Evolutionary conservation across 37 sponge, comb jelly and placozoan species (phyloP).

Genomic region (Amphimedon queenslandica): DNA sequence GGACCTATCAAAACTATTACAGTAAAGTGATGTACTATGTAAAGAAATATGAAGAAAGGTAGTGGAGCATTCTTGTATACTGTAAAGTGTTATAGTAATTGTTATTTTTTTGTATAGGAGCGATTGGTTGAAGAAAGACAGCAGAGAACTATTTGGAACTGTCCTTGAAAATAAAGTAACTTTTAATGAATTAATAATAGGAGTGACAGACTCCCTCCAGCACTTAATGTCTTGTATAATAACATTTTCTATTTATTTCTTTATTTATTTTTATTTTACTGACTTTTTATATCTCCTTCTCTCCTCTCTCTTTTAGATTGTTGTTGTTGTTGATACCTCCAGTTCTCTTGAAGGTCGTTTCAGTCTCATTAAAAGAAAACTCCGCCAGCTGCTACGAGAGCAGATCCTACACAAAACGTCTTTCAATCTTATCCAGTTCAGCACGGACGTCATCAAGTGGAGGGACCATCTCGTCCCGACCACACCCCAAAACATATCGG

Average conservation of each 20-base stretch:
- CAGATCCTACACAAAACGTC: constrained; percentile 51
- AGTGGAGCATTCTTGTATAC: neutral
- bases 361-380: constrained; percentile 64
- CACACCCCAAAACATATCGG: constrained; percentile 46
- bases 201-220: constrained; percentile 38
- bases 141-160: constrained; percentile 89
- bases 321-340: constrained; percentile 74
- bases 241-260: too few relatives aligned
- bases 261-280: too few relatives aligned
- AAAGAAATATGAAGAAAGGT: constrained; percentile 23
- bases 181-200: neutral
- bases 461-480: constrained; percentile 49
- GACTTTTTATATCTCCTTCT: too few relatives aligned
- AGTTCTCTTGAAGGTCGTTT: constrained; percentile 71
- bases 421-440: constrained; percentile 70
- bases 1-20: constrained; percentile 11
- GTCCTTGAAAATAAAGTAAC: constrained; percentile 62
- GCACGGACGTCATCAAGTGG: constrained; percentile 49
- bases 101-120: constrained; percentile 38
- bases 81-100: neutral
- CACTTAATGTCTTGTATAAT: too few relatives aligned
- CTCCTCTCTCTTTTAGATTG: constrained; percentile 13
- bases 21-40: constrained; percentile 28
- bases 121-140: constrained; percentile 75
- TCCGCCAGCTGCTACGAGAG: constrained; percentile 58